phyloP scores from a whole-genome alignment of 2,113 vertebrate species.

The Acanthochromis polyacanthus region DNA sequence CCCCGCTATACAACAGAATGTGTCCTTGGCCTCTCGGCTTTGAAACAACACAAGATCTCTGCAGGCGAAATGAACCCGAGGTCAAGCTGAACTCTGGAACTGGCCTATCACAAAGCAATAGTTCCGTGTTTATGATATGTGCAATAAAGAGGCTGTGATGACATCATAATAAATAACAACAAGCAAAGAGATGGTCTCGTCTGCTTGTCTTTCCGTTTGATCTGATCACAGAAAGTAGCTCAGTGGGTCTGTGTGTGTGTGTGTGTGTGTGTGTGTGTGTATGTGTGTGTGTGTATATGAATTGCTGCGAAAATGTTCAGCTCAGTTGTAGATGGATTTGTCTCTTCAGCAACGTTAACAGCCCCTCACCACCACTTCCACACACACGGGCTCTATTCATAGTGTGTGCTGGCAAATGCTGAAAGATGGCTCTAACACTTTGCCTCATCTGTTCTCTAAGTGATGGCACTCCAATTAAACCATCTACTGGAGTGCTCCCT shows the following conservation, averaged over 20 bases:
- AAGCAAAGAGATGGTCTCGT: constrained; percentile 56
- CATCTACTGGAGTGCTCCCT: constrained; percentile 53
- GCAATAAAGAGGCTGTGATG: constrained; percentile 79
- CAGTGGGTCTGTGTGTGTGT: constrained; percentile 4
- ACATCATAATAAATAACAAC: constrained; percentile 75
- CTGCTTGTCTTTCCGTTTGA: constrained; percentile 53
- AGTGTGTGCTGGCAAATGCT: constrained; percentile 67
- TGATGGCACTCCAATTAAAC: constrained; percentile 77
- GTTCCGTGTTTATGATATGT: constrained; percentile 61
- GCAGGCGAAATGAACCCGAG: constrained; percentile 29
- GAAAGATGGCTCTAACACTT: constrained; percentile 64
- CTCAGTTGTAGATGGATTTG: constrained; percentile 15
- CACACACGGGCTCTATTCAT: constrained; percentile 62
- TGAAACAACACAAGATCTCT: constrained; percentile 51
- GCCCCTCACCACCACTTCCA: constrained; percentile 28
- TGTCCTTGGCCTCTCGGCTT: constrained; percentile 59
- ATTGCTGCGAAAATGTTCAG: constrained; percentile 18
- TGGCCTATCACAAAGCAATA: constrained; percentile 73
- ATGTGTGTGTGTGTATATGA: constrained; percentile 21
- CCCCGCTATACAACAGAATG: constrained; percentile 47
- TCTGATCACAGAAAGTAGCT: not conserved
- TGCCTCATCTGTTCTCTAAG: constrained; percentile 74
- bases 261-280: no score
- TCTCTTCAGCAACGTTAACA: constrained; percentile 41
- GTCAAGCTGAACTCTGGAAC: constrained; percentile 57